A percentile compares a stretch with the other conserved stretches of the same genome.
Conservation (phyloP, 64 coral and sea anemone genomes). For the Porites lutea region DNA sequence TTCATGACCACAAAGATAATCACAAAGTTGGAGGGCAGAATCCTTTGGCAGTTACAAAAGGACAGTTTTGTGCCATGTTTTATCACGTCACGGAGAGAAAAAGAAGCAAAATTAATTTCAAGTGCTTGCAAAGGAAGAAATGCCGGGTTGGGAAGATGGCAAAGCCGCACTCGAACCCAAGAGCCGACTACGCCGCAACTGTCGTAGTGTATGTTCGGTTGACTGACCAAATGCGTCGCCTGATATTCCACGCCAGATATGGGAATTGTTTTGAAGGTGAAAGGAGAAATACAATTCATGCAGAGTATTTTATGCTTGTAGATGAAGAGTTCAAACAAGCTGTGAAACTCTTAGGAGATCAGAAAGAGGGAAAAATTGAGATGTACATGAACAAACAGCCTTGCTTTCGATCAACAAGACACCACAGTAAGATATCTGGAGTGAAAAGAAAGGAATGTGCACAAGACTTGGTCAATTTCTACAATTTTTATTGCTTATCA, state of each 20-base stretch:
- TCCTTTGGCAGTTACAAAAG: conserved; percentile 18
- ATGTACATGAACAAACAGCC: conserved; percentile 54
- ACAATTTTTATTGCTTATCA: background rate
- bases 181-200: background rate
- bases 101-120: background rate
- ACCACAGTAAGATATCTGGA: background rate
- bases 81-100: conserved; percentile 34
- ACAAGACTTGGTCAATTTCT: conserved; percentile 15
- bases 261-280: conserved; percentile 13
- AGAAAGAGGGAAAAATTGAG: background rate
- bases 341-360: background rate
- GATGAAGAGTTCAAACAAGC: conserved; percentile 27
- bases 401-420: conserved; percentile 33
- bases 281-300: conserved; percentile 35
- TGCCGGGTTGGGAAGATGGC: conserved; percentile 21
- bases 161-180: background rate
- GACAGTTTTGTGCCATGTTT: conserved; percentile 43
- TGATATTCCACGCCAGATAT: conserved; percentile 44
- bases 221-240: background rate
- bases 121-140: background rate
- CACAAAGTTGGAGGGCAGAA: conserved; percentile 37
- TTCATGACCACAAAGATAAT: conserved; percentile 35
- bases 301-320: conserved; percentile 36
- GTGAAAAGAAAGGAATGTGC: conserved; percentile 20
- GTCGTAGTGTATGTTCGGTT: conserved; percentile 27